phyloP scores from a whole-genome alignment of 2,888 invertebrate genomes.

The Hecatera dysodea region DNA sequence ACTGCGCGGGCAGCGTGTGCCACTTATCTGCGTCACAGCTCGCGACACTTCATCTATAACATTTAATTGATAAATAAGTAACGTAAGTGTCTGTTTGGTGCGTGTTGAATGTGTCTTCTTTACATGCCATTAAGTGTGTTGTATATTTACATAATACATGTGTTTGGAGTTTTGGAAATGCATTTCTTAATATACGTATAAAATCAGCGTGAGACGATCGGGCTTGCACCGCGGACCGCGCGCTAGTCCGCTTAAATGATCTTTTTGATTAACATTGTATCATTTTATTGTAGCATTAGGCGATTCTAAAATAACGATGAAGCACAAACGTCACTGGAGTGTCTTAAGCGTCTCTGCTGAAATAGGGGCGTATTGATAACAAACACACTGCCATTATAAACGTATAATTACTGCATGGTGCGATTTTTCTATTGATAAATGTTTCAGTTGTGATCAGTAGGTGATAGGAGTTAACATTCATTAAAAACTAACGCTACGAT shows the following conservation, averaged over 20 bases:
- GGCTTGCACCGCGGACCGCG: constrained; percentile 88
- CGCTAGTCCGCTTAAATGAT: constrained; percentile 82
- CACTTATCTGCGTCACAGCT: constrained; percentile 67
- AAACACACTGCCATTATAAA: constrained; percentile 88
- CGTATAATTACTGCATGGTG: constrained; percentile 79
- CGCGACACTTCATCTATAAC: constrained; percentile 73
- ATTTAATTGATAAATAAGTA: constrained; percentile 78
- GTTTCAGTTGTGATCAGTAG: constrained; percentile 67
- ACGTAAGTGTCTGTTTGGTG: constrained; percentile 83
- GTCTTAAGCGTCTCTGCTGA: constrained; percentile 80
- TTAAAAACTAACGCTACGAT: constrained; percentile 77
- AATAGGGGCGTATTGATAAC: constrained; percentile 79
- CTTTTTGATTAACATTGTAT: constrained; percentile 73
- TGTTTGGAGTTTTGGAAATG: constrained; percentile 86
- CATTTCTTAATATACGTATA: constrained; percentile 89
- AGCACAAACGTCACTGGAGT: constrained; percentile 88
- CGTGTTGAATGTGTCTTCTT: constrained; percentile 88
- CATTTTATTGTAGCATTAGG: constrained; percentile 84
- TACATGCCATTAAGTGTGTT: constrained; percentile 87
- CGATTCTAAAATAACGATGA: constrained; percentile 80
- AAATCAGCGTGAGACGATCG: constrained; percentile 81
- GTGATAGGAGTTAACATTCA: constrained; percentile 72
- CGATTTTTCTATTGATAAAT: constrained; percentile 74
- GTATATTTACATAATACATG: constrained; percentile 83
- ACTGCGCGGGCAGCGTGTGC: constrained; percentile 66